Conservation (phyloP, 2,113 vertebrate genomes). For the Carettochelys insculpta region DNA sequence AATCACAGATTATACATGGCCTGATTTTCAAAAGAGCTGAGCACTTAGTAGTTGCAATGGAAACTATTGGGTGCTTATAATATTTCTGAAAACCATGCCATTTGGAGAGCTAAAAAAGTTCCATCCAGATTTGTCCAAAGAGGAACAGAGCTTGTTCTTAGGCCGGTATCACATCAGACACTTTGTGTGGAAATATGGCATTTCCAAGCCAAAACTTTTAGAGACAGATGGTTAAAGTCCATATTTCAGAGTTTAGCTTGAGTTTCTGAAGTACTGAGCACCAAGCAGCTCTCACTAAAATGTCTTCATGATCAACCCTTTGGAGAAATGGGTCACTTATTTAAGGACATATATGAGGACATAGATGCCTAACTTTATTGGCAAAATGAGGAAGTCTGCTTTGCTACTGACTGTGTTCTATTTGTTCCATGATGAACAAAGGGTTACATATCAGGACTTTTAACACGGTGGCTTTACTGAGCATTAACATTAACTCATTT, state of each 20-base stretch:
- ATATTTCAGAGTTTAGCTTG: not conserved
- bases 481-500: constrained; percentile 3
- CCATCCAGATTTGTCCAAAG: not conserved
- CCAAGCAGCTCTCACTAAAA: not conserved
- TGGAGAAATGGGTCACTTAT: not conserved
- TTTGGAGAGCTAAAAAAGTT: not conserved
- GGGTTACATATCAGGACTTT: not conserved
- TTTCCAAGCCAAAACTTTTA: not conserved
- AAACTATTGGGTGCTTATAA: not conserved
- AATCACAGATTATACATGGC: not conserved
- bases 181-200: not conserved
- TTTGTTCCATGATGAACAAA: not conserved
- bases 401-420: not conserved
- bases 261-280: not conserved
- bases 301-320: not conserved
- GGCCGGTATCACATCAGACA: not conserved
- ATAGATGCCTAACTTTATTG: not conserved
- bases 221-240: not conserved
- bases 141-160: not conserved
- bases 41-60: not conserved
- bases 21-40: not conserved
- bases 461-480: not conserved
- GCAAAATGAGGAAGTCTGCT: not conserved
- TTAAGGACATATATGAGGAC: not conserved
- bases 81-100: not conserved